Base-by-base conservation (phyloP, 2,797 vertebrate genomes). In the Yasuhikotakia modesta region DNA sequence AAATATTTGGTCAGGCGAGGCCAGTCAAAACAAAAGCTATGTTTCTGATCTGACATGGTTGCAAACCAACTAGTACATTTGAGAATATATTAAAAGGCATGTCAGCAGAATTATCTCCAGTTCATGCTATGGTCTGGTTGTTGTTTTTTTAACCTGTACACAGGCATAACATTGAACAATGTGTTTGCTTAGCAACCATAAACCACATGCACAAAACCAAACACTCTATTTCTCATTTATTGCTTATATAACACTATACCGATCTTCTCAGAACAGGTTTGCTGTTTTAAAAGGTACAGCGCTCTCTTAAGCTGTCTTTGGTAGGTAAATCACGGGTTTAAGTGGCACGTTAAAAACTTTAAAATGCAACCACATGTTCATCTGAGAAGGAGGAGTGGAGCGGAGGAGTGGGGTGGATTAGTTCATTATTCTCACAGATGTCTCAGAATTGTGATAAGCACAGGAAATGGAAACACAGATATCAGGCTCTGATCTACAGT, bases 1-100 rank as follows among this genome's bases (percentile, higher is more conserved):
- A 82, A 85, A 81, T 77, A 85, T 81, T 78, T 81, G 79, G 73
- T 79, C 72, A 73, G 55, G 60, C 67, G 80, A 1, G 21, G 67
- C 64, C 79, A 64, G 76, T 58, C 76, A 85, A 85, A 81, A 82
- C 72, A 79, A 67, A 52, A 73, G 46, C 19, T 76, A 32, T 46
- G 58, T 55, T 69, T 30, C 50, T 73, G 64, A 81, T 64, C 80
- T 73, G 60, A 76, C 50, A 53, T 2, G 7, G 39, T 60, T 68
- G 52, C 55, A 69, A 68, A 57, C 70, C 80, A 5, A 58, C 14
- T 50, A 19, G 30, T 55, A 45, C 27, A 55, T 60, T 53, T 73
- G 64, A 74, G 65, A 48, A 73, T 68, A 68, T 16, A 71, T 21
- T 61, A 78, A 73, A 69, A 64, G 70, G 63, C 17, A 57, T 11